phyloP scores from a whole-genome alignment of 2,888 invertebrate genomes.

The Drosophila ezoana region DNA sequence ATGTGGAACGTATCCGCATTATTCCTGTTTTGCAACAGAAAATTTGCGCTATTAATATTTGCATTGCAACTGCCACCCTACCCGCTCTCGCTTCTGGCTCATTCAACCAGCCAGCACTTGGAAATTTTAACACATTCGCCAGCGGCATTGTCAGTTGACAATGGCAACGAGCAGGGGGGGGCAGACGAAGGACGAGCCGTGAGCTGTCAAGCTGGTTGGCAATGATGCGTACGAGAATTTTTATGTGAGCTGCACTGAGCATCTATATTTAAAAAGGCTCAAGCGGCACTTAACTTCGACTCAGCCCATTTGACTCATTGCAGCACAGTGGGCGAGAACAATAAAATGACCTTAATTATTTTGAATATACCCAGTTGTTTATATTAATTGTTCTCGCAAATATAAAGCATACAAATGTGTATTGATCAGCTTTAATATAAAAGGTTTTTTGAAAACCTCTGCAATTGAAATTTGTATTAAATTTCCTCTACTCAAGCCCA shows the following conservation, averaged over 20 bases:
- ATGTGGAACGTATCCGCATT: constrained; percentile 30
- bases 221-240: constrained; percentile 60
- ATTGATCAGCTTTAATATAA: no score
- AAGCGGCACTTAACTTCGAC: constrained; percentile 74
- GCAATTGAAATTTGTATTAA: background rate
- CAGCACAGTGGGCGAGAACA: constrained; percentile 21
- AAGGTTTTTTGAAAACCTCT: no score
- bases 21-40: constrained; percentile 59
- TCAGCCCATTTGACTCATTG: constrained; percentile 45
- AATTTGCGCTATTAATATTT: constrained; percentile 77
- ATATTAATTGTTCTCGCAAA: no score
- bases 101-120: constrained; percentile 17
- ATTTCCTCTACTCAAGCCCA: constrained; percentile 8
- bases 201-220: constrained; percentile 28
- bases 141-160: constrained; percentile 68
- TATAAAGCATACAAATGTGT: no score
- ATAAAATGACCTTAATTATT: background rate
- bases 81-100: constrained; percentile 2
- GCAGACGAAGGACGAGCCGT: background rate
- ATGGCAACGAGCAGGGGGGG: constrained; percentile 35
- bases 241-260: constrained; percentile 37
- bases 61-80: constrained; percentile 65
- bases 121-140: constrained; percentile 58
- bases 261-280: constrained; percentile 74
- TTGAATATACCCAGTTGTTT: no score